Conservation (phyloP, 2,797 vertebrate genomes). For the Xyrichtys novacula region DNA sequence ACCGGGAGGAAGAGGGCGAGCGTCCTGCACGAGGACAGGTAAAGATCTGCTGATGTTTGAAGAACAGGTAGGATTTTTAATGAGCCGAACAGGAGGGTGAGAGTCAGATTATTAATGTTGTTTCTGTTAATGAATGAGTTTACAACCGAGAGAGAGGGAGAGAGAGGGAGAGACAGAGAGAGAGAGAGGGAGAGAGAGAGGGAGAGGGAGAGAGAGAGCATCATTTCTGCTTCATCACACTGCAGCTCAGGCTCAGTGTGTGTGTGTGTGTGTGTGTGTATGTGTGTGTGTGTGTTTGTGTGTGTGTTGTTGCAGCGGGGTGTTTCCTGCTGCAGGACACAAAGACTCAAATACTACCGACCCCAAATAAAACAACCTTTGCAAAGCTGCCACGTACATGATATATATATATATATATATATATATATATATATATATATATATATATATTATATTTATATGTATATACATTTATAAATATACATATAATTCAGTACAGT, state of each 20-base stretch:
- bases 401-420: no score
- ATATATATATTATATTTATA: no score
- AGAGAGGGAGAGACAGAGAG: background rate
- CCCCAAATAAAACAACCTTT: background rate
- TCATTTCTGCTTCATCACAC: conserved; percentile 47
- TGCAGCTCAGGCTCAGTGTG: conserved; percentile 42
- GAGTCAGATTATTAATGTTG: background rate
- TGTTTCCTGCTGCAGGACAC: conserved; percentile 69
- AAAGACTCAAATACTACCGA: conserved; percentile 19
- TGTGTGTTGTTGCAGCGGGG: conserved; percentile 37
- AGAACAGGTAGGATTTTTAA: background rate
- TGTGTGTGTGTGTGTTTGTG: conserved; percentile 13
- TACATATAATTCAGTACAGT: no score
- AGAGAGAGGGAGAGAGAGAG: background rate
- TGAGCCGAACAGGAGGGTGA: background rate
- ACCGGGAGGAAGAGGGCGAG: conserved; percentile 55
- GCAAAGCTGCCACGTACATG: no score
- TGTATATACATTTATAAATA: no score
- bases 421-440: background rate
- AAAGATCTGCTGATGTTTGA: conserved; percentile 21
- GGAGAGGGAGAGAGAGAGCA: conserved; percentile 1
- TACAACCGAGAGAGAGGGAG: background rate
- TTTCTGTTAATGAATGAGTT: background rate
- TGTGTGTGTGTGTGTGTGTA: conserved; percentile 25
- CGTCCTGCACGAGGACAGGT: conserved; percentile 69